Conservation (phyloP, 2,888 invertebrate species). For the Lasiommata megera region DNA sequence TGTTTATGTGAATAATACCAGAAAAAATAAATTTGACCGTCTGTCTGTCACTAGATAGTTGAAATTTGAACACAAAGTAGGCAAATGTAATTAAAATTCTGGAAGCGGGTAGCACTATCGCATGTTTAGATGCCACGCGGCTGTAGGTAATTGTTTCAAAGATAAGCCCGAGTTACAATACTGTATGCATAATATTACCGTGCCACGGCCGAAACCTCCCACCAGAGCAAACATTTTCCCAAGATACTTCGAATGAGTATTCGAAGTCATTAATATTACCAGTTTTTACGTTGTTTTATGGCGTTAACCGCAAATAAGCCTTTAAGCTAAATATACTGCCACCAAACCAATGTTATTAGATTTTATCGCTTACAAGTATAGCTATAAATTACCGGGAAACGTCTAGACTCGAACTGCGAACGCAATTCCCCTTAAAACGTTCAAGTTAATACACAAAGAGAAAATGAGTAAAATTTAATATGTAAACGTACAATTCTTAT, state of each 20-base stretch:
- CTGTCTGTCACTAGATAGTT: too few species aligned
- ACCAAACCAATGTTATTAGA: background rate
- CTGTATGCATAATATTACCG: too few species aligned
- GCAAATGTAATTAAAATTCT: too few species aligned
- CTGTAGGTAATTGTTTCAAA: too few species aligned
- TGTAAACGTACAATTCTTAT: conserved; percentile 15
- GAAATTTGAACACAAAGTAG: too few species aligned
- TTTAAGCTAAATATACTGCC: conserved; percentile 1
- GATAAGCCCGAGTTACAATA: too few species aligned
- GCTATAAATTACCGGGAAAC: background rate
- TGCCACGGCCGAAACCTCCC: too few species aligned
- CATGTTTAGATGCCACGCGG: too few species aligned
- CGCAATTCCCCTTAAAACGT: background rate
- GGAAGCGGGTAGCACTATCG: too few species aligned
- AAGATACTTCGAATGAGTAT: background rate
- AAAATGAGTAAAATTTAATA: background rate
- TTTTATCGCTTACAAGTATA: conserved; percentile 1
- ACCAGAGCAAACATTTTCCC: background rate
- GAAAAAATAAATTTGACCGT: too few species aligned
- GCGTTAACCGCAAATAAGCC: background rate
- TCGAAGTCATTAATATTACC: background rate
- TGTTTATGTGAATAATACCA: too few species aligned
- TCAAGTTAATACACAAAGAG: conserved; percentile 15
- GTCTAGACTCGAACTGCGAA: conserved; percentile 6
- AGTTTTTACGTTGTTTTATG: background rate